phyloP scores from a whole-genome alignment of 2,113 vertebrate species.

The Chascanopsetta lugubris region DNA sequence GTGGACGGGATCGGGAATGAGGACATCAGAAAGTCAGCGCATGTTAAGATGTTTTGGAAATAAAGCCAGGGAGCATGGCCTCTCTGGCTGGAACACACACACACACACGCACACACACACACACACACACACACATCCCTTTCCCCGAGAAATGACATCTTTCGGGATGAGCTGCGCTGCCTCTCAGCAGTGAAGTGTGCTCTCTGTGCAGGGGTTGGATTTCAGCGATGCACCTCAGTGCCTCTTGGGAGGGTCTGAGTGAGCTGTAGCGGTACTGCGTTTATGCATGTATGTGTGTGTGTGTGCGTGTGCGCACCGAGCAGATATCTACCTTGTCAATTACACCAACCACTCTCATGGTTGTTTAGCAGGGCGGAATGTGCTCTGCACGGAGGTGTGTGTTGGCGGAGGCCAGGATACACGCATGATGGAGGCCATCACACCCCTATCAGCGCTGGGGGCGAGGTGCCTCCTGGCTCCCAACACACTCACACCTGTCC shows the following conservation, averaged over 20 bases:
- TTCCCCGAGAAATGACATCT: conserved; percentile 54
- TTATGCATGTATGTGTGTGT: conserved; percentile 25
- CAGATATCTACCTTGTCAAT: conserved; percentile 28
- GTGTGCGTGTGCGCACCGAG: conserved; percentile 23
- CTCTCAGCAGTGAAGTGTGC: conserved; percentile 44
- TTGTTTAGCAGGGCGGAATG: conserved; percentile 77
- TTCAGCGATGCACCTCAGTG: conserved; percentile 71
- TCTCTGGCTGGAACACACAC: too few species aligned
- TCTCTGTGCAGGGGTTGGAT: conserved; percentile 60
- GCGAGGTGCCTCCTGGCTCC: conserved; percentile 44
- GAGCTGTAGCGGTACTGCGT: conserved; percentile 41
- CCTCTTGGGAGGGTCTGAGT: conserved; percentile 66
- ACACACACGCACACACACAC: too few species aligned
- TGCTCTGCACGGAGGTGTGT: conserved; percentile 69
- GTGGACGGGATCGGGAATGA: too few species aligned
- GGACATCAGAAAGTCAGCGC: too few species aligned
- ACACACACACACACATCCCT: conserved; percentile 31
- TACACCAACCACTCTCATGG: conserved; percentile 65
- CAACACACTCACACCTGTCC: conserved; percentile 73
- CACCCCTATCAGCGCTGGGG: conserved; percentile 68
- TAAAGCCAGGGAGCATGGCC: too few species aligned
- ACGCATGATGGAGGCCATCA: conserved; percentile 58
- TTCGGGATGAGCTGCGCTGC: conserved; percentile 58
- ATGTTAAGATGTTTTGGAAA: too few species aligned
- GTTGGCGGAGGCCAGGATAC: conserved; percentile 67